phyloP scores from a whole-genome alignment of 2,888 invertebrate genomes.

The Eupithecia exiguata region DNA sequence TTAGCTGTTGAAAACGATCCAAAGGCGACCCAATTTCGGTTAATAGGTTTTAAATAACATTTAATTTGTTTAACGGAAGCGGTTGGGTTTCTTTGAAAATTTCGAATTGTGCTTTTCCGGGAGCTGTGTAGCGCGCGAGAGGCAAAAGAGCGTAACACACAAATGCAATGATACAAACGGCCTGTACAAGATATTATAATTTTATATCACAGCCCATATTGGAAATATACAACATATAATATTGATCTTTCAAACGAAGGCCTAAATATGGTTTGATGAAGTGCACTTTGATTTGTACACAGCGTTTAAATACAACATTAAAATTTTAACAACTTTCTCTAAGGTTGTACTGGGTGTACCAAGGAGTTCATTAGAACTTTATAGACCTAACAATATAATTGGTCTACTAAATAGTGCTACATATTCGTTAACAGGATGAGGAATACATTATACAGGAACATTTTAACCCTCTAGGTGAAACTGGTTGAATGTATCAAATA shows the following conservation, averaged over 20 bases:
- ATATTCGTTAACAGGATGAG: slow-evolving; percentile 14
- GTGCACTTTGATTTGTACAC: slow-evolving; percentile 84
- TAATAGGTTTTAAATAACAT: slow-evolving; percentile 15
- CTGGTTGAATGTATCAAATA: not conserved
- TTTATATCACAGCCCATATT: slow-evolving; percentile 91
- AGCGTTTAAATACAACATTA: slow-evolving; percentile 78
- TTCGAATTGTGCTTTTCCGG: slow-evolving; percentile 5
- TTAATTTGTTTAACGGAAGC: not conserved
- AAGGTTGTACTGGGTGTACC: slow-evolving; percentile 63
- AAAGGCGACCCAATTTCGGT: slow-evolving; percentile 50
- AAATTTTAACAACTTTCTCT: slow-evolving; percentile 74
- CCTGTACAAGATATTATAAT: slow-evolving; percentile 87
- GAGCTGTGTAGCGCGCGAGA: slow-evolving; percentile 49
- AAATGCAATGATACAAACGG: slow-evolving; percentile 83
- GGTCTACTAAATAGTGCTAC: slow-evolving; percentile 31
- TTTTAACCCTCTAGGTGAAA: slow-evolving; percentile 5
- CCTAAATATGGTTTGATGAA: slow-evolving; percentile 77
- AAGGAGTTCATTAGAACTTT: slow-evolving; percentile 36
- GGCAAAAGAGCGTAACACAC: slow-evolving; percentile 64
- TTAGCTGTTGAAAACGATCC: slow-evolving; percentile 54
- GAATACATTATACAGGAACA: slow-evolving; percentile 12
- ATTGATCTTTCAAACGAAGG: slow-evolving; percentile 79
- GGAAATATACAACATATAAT: slow-evolving; percentile 87
- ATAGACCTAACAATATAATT: slow-evolving; percentile 34
- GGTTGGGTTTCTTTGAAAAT: slow-evolving; percentile 10